Percentiles rank a stretch among this genome's conserved stretches.
phyloP scores from a whole-genome alignment of 2,113 vertebrate genomes.

The Lichenostomus cassidix region DNA sequence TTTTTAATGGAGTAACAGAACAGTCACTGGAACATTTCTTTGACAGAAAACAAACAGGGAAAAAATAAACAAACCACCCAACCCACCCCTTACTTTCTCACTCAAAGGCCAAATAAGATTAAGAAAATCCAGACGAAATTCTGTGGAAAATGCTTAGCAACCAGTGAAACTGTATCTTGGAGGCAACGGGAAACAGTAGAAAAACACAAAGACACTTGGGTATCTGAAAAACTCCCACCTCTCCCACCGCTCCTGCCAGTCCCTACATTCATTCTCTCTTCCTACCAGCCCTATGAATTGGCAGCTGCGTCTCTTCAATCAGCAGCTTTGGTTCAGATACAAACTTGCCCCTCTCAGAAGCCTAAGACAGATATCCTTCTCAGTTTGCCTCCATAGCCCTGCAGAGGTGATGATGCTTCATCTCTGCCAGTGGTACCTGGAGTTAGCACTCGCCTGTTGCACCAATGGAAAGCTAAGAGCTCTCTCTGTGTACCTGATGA shows the following conservation, averaged over 20 bases:
- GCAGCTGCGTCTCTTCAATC: not conserved
- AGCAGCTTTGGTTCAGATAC: not conserved
- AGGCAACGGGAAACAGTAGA: not conserved
- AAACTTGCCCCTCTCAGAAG: not conserved
- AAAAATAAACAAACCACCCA: not conserved
- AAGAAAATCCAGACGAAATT: not conserved
- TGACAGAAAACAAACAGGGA: not conserved
- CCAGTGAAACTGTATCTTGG: not conserved
- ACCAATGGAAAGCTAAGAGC: not conserved
- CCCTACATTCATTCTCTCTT: not conserved
- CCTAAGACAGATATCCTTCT: not conserved
- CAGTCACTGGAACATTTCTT: not conserved
- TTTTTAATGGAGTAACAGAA: not conserved
- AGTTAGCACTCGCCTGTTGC: not conserved
- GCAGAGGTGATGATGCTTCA: not conserved
- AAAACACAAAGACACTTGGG: not conserved
- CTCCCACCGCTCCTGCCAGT: not conserved
- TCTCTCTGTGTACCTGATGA: not conserved
- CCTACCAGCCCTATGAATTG: not conserved
- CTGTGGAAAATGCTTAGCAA: not conserved
- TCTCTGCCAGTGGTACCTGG: not conserved
- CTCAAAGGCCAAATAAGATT: not conserved
- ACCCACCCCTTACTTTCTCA: not conserved
- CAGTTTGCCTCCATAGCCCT: not conserved
- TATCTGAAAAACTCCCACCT: not conserved